phyloP scores from a whole-genome alignment of 2,797 vertebrate species.

The Australoheros facetus region DNA sequence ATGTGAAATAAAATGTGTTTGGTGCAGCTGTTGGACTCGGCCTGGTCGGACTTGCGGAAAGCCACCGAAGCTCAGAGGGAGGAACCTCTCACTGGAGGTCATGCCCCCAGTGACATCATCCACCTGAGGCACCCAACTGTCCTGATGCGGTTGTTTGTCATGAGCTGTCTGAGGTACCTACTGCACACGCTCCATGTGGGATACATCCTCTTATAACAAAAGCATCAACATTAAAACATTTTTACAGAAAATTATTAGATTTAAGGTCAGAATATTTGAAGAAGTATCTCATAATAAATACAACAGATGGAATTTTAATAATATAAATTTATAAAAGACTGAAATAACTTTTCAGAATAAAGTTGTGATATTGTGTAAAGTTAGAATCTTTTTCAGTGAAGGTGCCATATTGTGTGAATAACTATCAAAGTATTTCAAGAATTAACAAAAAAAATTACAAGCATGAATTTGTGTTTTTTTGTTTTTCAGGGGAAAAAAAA shows the following conservation, averaged over 20 bases:
- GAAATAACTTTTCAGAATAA: too few species aligned
- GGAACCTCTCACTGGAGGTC: background rate
- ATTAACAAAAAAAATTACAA: too few species aligned
- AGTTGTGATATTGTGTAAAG: too few species aligned
- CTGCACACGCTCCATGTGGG: background rate
- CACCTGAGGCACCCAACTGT: slow-evolving; percentile 71
- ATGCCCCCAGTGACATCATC: slow-evolving; percentile 37
- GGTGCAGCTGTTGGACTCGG: slow-evolving; percentile 54
- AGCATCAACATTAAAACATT: too few species aligned
- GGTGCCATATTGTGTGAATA: too few species aligned
- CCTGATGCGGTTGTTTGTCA: slow-evolving; percentile 72
- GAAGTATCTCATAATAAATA: background rate
- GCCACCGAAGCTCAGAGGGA: slow-evolving; percentile 7
- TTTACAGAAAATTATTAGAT: background rate
- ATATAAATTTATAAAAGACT: background rate
- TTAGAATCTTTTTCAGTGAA: background rate
- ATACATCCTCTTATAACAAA: background rate
- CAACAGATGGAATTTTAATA: background rate
- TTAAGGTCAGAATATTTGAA: background rate
- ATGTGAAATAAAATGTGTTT: background rate
- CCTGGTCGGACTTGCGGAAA: slow-evolving; percentile 50
- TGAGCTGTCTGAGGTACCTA: slow-evolving; percentile 76
- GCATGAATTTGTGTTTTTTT: too few species aligned
- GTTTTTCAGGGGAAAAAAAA: too few species aligned
- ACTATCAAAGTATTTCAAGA: too few species aligned